Evolutionary conservation across 2,888 invertebrate genomes (phyloP).

Genomic region (Encarsia formosa): DNA sequence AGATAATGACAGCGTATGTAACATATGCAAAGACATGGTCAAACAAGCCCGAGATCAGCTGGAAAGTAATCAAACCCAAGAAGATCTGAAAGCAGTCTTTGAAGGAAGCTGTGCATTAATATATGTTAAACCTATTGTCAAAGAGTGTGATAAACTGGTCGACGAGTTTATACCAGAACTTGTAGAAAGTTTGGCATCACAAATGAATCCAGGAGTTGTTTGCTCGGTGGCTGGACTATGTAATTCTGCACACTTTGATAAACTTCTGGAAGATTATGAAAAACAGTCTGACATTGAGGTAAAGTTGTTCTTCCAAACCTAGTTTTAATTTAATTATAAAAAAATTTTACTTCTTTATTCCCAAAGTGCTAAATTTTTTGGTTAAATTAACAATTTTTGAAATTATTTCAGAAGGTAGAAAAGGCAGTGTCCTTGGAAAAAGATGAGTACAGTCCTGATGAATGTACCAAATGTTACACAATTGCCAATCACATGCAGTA

Average conservation of each 20-base stretch:
- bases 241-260: slow-evolving; percentile 70
- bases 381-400: not conserved
- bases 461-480: slow-evolving; percentile 45
- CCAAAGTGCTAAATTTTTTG: too few relatives aligned
- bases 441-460: slow-evolving; percentile 44
- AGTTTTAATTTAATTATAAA: too few relatives aligned
- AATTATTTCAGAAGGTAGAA: not conserved
- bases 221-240: slow-evolving; percentile 86
- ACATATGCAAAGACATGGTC: slow-evolving; percentile 87
- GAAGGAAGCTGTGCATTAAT: slow-evolving; percentile 83
- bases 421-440: slow-evolving; percentile 33
- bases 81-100: slow-evolving; percentile 79
- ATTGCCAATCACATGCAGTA: slow-evolving; percentile 43
- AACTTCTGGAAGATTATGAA: slow-evolving; percentile 57
- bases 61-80: slow-evolving; percentile 82
- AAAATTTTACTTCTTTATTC: too few relatives aligned
- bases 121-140: slow-evolving; percentile 66
- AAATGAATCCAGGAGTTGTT: slow-evolving; percentile 88
- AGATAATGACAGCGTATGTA: slow-evolving; percentile 76
- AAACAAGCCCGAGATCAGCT: slow-evolving; percentile 81
- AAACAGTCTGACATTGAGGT: slow-evolving; percentile 27
- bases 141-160: slow-evolving; percentile 74
- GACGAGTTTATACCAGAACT: slow-evolving; percentile 85
- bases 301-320: slow-evolving; percentile 4
- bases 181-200: slow-evolving; percentile 79